These are phyloP conservation scores for Dexiosoma caninum DNA, from an alignment of 2,888 invertebrate genomes.

Conservation along the genomic window DNA sequence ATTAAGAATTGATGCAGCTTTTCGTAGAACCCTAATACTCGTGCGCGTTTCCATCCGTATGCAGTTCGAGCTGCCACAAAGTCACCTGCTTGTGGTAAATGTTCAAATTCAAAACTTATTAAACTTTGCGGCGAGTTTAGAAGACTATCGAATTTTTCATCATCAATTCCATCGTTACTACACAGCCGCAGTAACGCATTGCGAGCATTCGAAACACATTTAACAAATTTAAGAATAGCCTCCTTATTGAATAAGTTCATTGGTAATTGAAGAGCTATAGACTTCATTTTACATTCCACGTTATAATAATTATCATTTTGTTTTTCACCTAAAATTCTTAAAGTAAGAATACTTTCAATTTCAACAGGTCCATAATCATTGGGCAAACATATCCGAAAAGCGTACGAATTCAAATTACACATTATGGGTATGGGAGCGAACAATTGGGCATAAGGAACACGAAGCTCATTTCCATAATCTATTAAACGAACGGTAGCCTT, in stretches of 20 bases:
- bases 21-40: conserved; percentile 62
- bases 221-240: conserved; percentile 49
- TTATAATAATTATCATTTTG: conserved; percentile 47
- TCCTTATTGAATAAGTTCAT: conserved; percentile 47
- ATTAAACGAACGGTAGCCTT: conserved; percentile 64
- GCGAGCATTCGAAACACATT: conserved; percentile 61
- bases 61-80: conserved; percentile 64
- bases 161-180: neutral
- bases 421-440: conserved; percentile 67
- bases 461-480: conserved; percentile 67
- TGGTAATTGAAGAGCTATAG: conserved; percentile 55
- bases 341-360: conserved; percentile 64
- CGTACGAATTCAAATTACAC: conserved; percentile 67
- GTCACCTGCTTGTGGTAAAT: conserved; percentile 56
- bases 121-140: conserved; percentile 53
- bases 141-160: conserved; percentile 13
- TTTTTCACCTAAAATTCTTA: conserved; percentile 56
- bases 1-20: conserved; percentile 61
- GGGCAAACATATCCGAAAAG: conserved; percentile 63
- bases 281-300: conserved; percentile 62
- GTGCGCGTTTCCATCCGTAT: conserved; percentile 65
- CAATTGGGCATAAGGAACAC: conserved; percentile 61
- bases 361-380: conserved; percentile 50
- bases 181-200: conserved; percentile 60
- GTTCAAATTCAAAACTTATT: conserved; percentile 39